Percentiles rank a stretch among this genome's conserved stretches.
Conservation (phyloP, 2,888 invertebrate species). For the Dicroscelio sp. region DNA sequence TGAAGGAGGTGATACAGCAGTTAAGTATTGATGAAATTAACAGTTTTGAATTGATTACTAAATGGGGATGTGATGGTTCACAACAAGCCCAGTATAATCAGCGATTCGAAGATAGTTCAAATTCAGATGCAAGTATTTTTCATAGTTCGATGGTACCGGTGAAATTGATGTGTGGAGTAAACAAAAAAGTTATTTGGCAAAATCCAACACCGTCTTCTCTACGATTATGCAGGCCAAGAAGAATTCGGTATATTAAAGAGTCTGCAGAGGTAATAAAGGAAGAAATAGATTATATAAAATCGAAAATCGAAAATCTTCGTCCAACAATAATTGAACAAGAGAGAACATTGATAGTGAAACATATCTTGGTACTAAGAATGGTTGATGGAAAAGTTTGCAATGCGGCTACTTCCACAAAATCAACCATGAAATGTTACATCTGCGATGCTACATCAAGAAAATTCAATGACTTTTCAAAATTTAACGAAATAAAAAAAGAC, state of each 20-base stretch:
- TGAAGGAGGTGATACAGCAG: constrained; percentile 6
- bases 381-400: constrained; percentile 89
- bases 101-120: constrained; percentile 81
- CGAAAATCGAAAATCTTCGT: not conserved
- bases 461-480: constrained; percentile 86
- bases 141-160: constrained; percentile 77
- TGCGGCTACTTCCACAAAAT: constrained; percentile 87
- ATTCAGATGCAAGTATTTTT: constrained; percentile 87
- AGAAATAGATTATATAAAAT: constrained; percentile 68
- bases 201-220: constrained; percentile 86
- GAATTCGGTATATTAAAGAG: constrained; percentile 79
- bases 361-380: constrained; percentile 87
- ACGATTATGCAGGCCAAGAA: constrained; percentile 83
- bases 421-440: constrained; percentile 88
- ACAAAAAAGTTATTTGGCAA: constrained; percentile 85
- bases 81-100: constrained; percentile 86
- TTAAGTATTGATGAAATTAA: constrained; percentile 62
- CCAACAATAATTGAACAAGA: not conserved
- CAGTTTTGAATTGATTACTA: constrained; percentile 80
- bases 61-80: constrained; percentile 87
- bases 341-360: constrained; percentile 68
- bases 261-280: constrained; percentile 71
- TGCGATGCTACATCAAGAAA: constrained; percentile 88
- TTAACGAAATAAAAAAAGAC: constrained; percentile 79
- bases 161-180: constrained; percentile 14